Percentiles rank a stretch among this genome's conserved stretches.
phyloP scores from a whole-genome alignment of 2,888 invertebrate species.

The Dryobota labecula region DNA sequence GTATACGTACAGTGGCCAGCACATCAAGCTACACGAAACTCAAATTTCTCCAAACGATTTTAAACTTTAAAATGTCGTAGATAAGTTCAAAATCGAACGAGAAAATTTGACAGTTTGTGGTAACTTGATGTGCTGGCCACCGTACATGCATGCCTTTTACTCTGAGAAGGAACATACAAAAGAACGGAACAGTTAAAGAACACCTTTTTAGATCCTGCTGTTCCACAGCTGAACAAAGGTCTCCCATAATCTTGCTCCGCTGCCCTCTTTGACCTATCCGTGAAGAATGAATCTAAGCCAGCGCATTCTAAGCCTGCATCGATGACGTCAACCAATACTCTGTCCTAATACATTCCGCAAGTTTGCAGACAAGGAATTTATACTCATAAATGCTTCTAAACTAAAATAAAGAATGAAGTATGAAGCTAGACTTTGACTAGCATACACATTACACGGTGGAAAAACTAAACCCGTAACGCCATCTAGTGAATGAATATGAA shows the following conservation, averaged over 20 bases:
- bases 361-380: neutral
- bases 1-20: too few species aligned
- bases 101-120: too few species aligned
- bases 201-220: neutral
- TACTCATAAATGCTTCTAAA: neutral
- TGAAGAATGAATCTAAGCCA: neutral
- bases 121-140: too few species aligned
- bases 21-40: too few species aligned
- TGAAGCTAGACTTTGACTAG: neutral
- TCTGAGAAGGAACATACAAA: neutral
- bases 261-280: neutral
- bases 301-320: neutral
- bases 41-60: too few species aligned
- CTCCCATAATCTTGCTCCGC: neutral
- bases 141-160: neutral
- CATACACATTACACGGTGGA: neutral
- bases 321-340: neutral
- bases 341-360: neutral
- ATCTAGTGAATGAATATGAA: slow-evolving; percentile 17
- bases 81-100: too few species aligned
- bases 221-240: neutral
- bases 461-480: neutral
- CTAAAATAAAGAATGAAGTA: too few species aligned
- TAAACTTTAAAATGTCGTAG: too few species aligned
- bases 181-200: neutral